Conservation (phyloP, 2,888 invertebrate genomes). For the Aspidiotus destructor region DNA sequence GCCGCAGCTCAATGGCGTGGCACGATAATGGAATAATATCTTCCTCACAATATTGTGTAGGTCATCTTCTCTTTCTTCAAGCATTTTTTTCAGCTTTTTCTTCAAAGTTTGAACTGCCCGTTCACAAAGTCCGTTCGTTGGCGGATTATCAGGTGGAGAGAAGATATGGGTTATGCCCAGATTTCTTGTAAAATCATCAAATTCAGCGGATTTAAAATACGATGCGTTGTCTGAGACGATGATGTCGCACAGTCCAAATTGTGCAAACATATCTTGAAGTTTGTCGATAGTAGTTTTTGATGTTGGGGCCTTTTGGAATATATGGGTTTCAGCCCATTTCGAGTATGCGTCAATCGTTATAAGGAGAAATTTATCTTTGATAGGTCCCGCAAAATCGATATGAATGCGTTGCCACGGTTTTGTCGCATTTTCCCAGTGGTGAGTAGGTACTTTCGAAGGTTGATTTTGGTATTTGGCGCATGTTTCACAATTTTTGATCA, state of each 20-base stretch:
- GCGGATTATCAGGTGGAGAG: slow-evolving; percentile 35
- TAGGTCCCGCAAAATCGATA: slow-evolving; percentile 38
- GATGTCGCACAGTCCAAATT: slow-evolving; percentile 36
- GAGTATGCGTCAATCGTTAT: slow-evolving; percentile 38
- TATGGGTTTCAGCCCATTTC: slow-evolving; percentile 38
- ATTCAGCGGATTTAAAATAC: slow-evolving; percentile 37
- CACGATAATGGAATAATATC: slow-evolving; percentile 34
- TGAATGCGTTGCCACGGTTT: slow-evolving; percentile 38
- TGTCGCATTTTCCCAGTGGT: slow-evolving; percentile 38
- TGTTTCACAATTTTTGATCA: slow-evolving; percentile 36
- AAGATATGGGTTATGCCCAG: too few species aligned
- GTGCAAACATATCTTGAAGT: slow-evolving; percentile 36
- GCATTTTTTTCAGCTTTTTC: slow-evolving; percentile 14
- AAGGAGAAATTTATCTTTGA: slow-evolving; percentile 35
- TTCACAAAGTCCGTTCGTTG: slow-evolving; percentile 35
- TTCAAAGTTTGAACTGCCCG: slow-evolving; percentile 35
- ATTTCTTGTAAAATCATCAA: too few species aligned
- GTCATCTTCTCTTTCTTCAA: slow-evolving; percentile 16
- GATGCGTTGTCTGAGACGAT: slow-evolving; percentile 37
- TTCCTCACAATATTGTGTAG: slow-evolving; percentile 28
- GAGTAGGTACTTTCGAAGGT: slow-evolving; percentile 37
- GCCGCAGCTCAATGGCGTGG: slow-evolving; percentile 34
- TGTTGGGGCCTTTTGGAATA: slow-evolving; percentile 35
- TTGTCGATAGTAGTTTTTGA: slow-evolving; percentile 35
- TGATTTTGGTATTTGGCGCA: background rate